phyloP scores from a whole-genome alignment of 2,888 invertebrate genomes.

The Eretmocerus hayati region DNA sequence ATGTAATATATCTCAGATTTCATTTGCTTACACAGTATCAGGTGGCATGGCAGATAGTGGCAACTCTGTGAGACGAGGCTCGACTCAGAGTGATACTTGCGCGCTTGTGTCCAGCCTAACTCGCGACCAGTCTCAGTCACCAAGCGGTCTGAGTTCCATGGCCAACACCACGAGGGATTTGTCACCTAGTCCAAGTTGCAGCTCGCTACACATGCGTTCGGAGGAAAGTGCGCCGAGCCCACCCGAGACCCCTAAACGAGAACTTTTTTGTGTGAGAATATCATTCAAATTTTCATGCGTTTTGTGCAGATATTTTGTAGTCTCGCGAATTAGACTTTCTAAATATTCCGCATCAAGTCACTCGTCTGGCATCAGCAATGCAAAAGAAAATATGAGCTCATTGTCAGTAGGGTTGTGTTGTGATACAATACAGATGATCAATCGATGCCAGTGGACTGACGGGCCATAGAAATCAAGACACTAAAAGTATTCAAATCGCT shows the following conservation, averaged over 20 bases:
- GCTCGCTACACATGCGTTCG: constrained; percentile 51
- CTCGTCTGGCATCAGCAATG: too few species aligned
- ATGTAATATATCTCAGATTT: too few species aligned
- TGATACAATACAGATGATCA: too few species aligned
- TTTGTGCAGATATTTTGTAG: too few species aligned
- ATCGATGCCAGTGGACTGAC: too few species aligned
- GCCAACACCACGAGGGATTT: constrained; percentile 50
- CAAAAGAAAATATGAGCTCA: too few species aligned
- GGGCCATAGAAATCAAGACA: too few species aligned
- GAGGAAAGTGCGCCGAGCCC: constrained; percentile 48
- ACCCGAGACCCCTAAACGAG: constrained; percentile 48
- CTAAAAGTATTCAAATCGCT: too few species aligned
- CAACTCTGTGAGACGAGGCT: constrained; percentile 50
- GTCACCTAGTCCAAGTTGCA: constrained; percentile 53
- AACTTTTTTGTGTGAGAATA: background rate
- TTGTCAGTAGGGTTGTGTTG: too few species aligned
- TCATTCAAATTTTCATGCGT: too few species aligned
- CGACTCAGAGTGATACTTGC: constrained; percentile 57
- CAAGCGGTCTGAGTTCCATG: constrained; percentile 48
- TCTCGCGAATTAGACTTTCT: constrained; percentile 16
- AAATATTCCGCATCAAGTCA: too few species aligned
- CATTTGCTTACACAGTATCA: constrained; percentile 39
- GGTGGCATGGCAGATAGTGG: constrained; percentile 45
- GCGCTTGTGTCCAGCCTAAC: constrained; percentile 57
- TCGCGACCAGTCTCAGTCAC: constrained; percentile 56